A percentile compares a stretch with the other conserved stretches of the same genome.
These are phyloP conservation scores for Forficula auricularia DNA, from an alignment of 1,140 invertebrate genomes.

Conservation along the genomic window DNA sequence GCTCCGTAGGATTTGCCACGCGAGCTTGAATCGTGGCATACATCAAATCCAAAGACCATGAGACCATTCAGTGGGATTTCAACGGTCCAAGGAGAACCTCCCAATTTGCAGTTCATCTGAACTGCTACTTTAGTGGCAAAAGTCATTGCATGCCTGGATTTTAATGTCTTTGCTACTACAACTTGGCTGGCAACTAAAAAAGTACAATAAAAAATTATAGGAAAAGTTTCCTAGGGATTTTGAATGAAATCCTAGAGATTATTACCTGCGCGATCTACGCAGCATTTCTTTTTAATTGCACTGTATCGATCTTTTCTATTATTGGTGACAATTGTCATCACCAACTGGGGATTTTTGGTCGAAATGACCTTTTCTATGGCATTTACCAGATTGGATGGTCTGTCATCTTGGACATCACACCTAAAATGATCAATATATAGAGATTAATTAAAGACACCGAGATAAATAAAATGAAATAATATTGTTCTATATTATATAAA, in stretches of 20 bases:
- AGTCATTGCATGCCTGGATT: slow-evolving; percentile 37
- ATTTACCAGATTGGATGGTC: slow-evolving; percentile 19
- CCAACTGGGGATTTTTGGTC: slow-evolving; percentile 34
- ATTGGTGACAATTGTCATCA: slow-evolving; percentile 48
- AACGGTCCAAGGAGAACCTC: slow-evolving; percentile 67
- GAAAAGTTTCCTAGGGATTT: too few relatives aligned
- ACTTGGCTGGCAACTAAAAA: slow-evolving; percentile 53
- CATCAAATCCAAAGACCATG: slow-evolving; percentile 78
- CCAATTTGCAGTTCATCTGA: slow-evolving; percentile 77
- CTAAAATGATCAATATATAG: too few relatives aligned
- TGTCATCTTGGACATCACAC: too few relatives aligned
- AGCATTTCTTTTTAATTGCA: slow-evolving; percentile 71
- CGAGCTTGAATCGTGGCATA: slow-evolving; percentile 55
- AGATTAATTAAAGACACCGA: too few relatives aligned
- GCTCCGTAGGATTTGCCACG: slow-evolving; percentile 46
- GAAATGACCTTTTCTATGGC: slow-evolving; percentile 37
- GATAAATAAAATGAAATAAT: too few relatives aligned
- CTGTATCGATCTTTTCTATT: slow-evolving; percentile 55
- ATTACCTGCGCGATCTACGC: slow-evolving; percentile 45
- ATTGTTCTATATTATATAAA: too few relatives aligned
- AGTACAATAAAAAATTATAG: too few relatives aligned
- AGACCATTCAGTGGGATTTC: slow-evolving; percentile 42
- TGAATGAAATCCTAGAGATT: too few relatives aligned
- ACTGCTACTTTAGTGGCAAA: slow-evolving; percentile 74
- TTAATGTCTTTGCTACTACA: slow-evolving; percentile 35